Conservation (phyloP, 2,888 invertebrate genomes). For the Sipunculus nudus region DNA sequence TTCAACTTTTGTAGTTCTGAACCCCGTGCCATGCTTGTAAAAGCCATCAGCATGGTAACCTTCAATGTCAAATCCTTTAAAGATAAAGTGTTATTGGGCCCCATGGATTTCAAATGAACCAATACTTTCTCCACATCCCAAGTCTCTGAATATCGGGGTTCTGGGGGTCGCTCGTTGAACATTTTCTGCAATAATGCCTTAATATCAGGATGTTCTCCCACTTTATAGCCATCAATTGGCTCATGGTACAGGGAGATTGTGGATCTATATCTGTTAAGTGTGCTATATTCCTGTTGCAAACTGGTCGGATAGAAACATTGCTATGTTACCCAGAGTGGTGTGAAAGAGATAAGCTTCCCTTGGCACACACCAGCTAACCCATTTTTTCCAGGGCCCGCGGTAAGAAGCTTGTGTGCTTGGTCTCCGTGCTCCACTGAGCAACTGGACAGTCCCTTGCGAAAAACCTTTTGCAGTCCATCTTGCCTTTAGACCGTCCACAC, state of each 20-base stretch:
- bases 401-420: neutral
- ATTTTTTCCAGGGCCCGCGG: conserved; percentile 1
- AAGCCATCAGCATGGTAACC: too few species aligned
- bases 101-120: neutral
- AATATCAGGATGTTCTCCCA: neutral
- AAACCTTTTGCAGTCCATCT: neutral
- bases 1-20: too few species aligned
- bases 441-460: neutral
- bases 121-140: neutral
- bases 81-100: neutral
- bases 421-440: neutral
- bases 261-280: neutral
- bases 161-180: neutral
- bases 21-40: too few species aligned
- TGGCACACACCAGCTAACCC: conserved; percentile 5
- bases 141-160: neutral
- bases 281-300: neutral
- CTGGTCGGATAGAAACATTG: neutral
- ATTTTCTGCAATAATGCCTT: neutral
- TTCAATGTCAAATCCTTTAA: neutral
- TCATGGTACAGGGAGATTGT: neutral
- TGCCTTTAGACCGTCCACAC: neutral
- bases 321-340: neutral
- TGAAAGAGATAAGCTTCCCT: neutral
- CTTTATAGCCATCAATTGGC: neutral